phyloP scores from a whole-genome alignment of 2,797 vertebrate genomes.

The Galaxias olidus region DNA sequence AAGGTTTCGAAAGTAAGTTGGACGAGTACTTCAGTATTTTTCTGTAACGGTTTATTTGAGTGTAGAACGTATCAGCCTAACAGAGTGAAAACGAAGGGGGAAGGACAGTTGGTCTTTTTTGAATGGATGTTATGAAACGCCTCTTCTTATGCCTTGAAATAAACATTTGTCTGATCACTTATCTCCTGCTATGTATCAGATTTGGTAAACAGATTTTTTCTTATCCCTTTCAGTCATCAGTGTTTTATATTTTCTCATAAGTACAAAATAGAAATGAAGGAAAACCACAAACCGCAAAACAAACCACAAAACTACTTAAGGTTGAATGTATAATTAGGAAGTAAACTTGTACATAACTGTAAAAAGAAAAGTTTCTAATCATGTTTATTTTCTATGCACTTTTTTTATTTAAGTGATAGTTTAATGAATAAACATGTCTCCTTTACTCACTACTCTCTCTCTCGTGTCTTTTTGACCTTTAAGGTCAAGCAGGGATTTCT shows the following conservation, averaged over 20 bases:
- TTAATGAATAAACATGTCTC: slow-evolving; percentile 99
- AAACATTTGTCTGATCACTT: slow-evolving; percentile 72
- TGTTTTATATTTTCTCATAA: slow-evolving; percentile 79
- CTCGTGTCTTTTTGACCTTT: slow-evolving; percentile 12
- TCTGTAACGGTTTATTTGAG: slow-evolving; percentile 69
- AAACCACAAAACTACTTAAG: slow-evolving; percentile 96
- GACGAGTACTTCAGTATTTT: slow-evolving; percentile 63
- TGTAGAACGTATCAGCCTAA: slow-evolving; percentile 67
- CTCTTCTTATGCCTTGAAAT: slow-evolving; percentile 66
- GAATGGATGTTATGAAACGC: slow-evolving; percentile 23
- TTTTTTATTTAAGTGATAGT: slow-evolving; percentile 99
- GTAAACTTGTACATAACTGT: slow-evolving; percentile 98
- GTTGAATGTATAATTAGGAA: slow-evolving; percentile 99
- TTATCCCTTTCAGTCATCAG: slow-evolving; percentile 79
- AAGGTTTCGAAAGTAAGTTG: slow-evolving; percentile 52
- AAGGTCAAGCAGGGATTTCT: neutral
- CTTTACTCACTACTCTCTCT: slow-evolving; percentile 80
- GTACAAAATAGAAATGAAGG: slow-evolving; percentile 84
- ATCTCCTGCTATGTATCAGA: slow-evolving; percentile 47
- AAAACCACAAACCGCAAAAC: slow-evolving; percentile 80
- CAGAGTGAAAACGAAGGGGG: slow-evolving; percentile 38
- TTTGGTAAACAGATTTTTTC: slow-evolving; percentile 65
- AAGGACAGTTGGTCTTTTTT: slow-evolving; percentile 17
- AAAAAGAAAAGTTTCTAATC: slow-evolving; percentile 99
- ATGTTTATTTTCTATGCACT: slow-evolving; percentile 99